Base-by-base conservation (phyloP, 2,113 vertebrate species). In the Eptatretus burgeri region DNA sequence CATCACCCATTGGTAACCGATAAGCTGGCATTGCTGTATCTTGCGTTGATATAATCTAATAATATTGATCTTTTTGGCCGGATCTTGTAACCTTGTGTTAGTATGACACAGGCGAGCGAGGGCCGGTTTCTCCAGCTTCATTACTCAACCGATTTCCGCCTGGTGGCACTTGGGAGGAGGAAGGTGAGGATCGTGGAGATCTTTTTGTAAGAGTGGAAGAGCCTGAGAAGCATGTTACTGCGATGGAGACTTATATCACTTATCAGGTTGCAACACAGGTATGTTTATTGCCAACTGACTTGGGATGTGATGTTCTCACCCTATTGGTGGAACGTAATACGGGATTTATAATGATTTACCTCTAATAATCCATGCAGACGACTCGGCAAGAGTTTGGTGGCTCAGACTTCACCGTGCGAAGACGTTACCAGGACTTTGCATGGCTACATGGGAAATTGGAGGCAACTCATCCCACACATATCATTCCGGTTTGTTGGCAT, bases 241-340 rank as follows among this genome's bases (percentile, higher is more conserved):
- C 89, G 66, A 82, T 98, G n/a, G 91, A 98, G 74, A 98, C 86
- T 2, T 98, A 86, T 67, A 79, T 94, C 69, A 84, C 80, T 11
- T 98, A 98, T 68, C 78, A 84, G 69, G 80, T 98, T 13, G 51
- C 76, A 63, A 93, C 86, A 64, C 86, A 82, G 82, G 91, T 95
- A 71, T 60, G 56, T 60, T 20, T 60, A 17, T 60, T n/a, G n/a
- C 56, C 56, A 12, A 9, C 56, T 60, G 56, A 60, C 20, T 20
- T 20, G 2, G 9, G 12, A 17, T 60, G 9, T 60, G 56, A n/a
- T 60, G 56, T 60, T 12, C 10, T n/a, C 12, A 13, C 20, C 9
- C 3, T 60, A 60, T 60, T 60, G 56, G n/a, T 56, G 9, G 11
- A 20, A 60, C 56, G n/a, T 10, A 60, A 20, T 60, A 13, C 27